Conservation (phyloP, 2,797 vertebrate genomes). For the Pangasius mekongensis region DNA sequence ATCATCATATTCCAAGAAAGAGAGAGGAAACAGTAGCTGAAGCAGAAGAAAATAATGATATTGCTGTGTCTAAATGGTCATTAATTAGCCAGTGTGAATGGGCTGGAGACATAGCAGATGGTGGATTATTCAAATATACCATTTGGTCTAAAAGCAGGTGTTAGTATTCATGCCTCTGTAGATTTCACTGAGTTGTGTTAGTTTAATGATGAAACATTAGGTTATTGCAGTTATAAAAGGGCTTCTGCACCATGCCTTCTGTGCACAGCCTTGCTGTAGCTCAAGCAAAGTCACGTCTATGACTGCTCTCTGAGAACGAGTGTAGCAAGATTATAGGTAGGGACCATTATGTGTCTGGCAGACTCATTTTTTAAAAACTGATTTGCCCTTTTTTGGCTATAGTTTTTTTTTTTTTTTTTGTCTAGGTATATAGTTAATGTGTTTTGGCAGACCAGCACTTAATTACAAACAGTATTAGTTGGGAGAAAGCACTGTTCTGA, state of each 20-base stretch:
- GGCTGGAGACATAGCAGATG: constrained; percentile 51
- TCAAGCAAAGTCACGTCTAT: constrained; percentile 39
- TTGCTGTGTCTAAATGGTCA: constrained; percentile 39
- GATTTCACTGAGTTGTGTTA: constrained; percentile 50
- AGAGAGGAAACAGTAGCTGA: neutral
- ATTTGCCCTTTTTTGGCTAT: neutral
- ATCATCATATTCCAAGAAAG: neutral
- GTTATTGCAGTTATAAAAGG: constrained; percentile 51
- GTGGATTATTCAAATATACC: constrained; percentile 51
- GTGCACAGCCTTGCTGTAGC: constrained; percentile 12
- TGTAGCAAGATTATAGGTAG: constrained; percentile 35
- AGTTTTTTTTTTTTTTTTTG: neutral
- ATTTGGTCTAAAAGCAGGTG: constrained; percentile 51
- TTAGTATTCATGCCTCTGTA: constrained; percentile 54
- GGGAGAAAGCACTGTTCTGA: neutral
- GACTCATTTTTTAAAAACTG: neutral
- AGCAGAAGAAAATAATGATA: constrained; percentile 36
- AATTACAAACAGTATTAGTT: neutral
- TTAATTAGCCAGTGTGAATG: constrained; percentile 38
- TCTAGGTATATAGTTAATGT: neutral
- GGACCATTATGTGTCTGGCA: neutral
- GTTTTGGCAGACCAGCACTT: neutral
- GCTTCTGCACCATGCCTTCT: constrained; percentile 14
- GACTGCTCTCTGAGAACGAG: constrained; percentile 38
- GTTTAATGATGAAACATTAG: constrained; percentile 56